Percentiles rank a stretch among this genome's conserved stretches.
Evolutionary conservation across 2,888 invertebrate species (phyloP).

Genomic region (Andrena haemorrhoa): DNA sequence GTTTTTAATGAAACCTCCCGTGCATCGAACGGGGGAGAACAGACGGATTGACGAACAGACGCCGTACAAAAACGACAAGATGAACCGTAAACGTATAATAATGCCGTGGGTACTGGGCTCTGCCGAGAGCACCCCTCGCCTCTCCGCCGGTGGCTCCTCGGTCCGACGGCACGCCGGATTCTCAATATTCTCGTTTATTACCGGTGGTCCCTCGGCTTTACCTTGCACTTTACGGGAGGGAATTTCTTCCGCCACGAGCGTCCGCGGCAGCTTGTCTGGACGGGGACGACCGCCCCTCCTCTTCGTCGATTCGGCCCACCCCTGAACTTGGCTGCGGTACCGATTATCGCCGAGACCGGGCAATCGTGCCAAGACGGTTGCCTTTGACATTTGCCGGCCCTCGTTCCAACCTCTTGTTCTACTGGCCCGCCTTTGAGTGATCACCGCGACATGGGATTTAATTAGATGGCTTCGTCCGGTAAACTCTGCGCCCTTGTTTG

Average conservation of each 20-base stretch:
- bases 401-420: slow-evolving; percentile 32
- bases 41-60: slow-evolving; percentile 26
- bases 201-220: slow-evolving; percentile 43
- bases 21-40: slow-evolving; percentile 41
- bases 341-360: slow-evolving; percentile 44
- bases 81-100: slow-evolving; percentile 60
- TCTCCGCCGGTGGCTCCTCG: slow-evolving; percentile 16
- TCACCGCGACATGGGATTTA: slow-evolving; percentile 26
- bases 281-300: slow-evolving; percentile 9
- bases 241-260: slow-evolving; percentile 35
- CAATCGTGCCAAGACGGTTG: slow-evolving; percentile 45
- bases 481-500: neutral
- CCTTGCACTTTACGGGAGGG: slow-evolving; percentile 36
- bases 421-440: slow-evolving; percentile 18
- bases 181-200: slow-evolving; percentile 66
- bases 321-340: slow-evolving; percentile 38
- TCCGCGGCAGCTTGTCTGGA: slow-evolving; percentile 27
- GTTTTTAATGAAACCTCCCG: slow-evolving; percentile 60
- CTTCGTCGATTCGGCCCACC: slow-evolving; percentile 25
- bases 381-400: slow-evolving; percentile 51
- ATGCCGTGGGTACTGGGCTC: slow-evolving; percentile 11
- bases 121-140: neutral
- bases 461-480: slow-evolving; percentile 22
- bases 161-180: slow-evolving; percentile 36
- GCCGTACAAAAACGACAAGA: slow-evolving; percentile 49